Percentiles rank a stretch among this genome's conserved stretches.
Evolutionary conservation across 2,888 invertebrate species (phyloP).

Genomic region (Hirudinaria manillensis): DNA sequence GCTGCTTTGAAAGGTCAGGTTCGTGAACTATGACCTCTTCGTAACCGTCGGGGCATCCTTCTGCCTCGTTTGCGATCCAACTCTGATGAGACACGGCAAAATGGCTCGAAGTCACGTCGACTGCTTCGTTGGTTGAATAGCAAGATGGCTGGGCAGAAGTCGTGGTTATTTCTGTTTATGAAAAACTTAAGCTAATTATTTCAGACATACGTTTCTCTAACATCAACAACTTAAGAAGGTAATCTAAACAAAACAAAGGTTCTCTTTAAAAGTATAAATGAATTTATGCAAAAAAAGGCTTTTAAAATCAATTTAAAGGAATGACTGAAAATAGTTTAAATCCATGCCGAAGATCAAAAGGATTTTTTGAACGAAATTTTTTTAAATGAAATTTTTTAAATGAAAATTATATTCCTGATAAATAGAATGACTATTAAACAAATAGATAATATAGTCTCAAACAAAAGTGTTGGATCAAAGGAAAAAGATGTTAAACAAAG

Average conservation of each 20-base stretch:
- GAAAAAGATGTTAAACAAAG: not conserved
- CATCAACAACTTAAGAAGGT: too few species aligned
- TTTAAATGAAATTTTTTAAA: not conserved
- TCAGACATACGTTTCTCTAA: too few species aligned
- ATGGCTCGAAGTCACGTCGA: not conserved
- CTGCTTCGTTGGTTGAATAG: not conserved
- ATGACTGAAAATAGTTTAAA: not conserved
- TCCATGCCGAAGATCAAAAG: not conserved
- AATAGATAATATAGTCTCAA: not conserved
- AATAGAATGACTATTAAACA: not conserved
- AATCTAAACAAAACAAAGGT: too few species aligned
- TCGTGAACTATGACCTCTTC: conserved; percentile 49
- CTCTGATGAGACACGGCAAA: not conserved
- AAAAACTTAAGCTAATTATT: too few species aligned
- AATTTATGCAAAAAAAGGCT: too few species aligned
- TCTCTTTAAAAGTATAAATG: too few species aligned
- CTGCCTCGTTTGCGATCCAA: not conserved
- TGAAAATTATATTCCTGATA: not conserved
- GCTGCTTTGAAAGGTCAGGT: conserved; percentile 53
- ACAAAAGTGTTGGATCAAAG: not conserved
- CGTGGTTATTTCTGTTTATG: too few species aligned
- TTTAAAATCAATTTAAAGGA: not conserved
- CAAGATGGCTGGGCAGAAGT: too few species aligned
- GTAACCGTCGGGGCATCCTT: not conserved
- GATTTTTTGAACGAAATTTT: not conserved